Percentiles rank a stretch among this genome's conserved stretches.
Conservation (phyloP, 2,797 vertebrate genomes). For the Gymnothorax reevesii region DNA sequence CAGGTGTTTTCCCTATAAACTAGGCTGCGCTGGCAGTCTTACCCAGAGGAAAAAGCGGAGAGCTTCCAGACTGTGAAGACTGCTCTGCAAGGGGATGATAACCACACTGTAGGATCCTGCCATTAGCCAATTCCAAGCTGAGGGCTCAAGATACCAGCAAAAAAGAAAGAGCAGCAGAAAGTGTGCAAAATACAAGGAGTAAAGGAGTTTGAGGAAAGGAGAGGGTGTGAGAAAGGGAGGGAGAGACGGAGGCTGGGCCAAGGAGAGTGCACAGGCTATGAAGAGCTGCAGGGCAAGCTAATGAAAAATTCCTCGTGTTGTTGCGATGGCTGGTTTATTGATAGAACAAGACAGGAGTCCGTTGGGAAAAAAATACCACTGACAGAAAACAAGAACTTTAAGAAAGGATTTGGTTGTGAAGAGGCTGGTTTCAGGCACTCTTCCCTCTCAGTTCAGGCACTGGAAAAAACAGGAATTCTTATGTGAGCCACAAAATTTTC, state of each 20-base stretch:
- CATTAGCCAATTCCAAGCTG: constrained; percentile 61
- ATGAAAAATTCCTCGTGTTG: constrained; percentile 73
- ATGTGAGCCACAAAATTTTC: not conserved
- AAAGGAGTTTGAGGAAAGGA: constrained; percentile 23
- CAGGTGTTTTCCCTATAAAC: not conserved
- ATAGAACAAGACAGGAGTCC: constrained; percentile 40
- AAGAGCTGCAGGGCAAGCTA: constrained; percentile 59
- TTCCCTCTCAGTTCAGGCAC: not conserved
- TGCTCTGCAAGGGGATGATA: constrained; percentile 74
- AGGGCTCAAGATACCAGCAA: constrained; percentile 16
- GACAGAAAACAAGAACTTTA: constrained; percentile 36
- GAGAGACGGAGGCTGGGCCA: constrained; percentile 13
- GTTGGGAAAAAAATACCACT: constrained; percentile 16
- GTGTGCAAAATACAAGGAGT: constrained; percentile 19
- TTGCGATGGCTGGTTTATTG: constrained; percentile 61
- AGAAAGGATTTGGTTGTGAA: not conserved
- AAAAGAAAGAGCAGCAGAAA: constrained; percentile 35
- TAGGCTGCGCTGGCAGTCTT: constrained; percentile 46
- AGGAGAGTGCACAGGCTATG: constrained; percentile 44
- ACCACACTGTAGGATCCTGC: constrained; percentile 77
- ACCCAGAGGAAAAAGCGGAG: constrained; percentile 80
- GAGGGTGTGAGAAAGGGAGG: not conserved
- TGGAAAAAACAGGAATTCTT: constrained; percentile 3
- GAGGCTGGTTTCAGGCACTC: not conserved
- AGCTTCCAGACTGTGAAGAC: constrained; percentile 72